Evolutionary conservation across 2,797 vertebrate genomes (phyloP), one percentile per base, ranked within the genome.

Genomic region (Propithecus perrieri): DNA sequence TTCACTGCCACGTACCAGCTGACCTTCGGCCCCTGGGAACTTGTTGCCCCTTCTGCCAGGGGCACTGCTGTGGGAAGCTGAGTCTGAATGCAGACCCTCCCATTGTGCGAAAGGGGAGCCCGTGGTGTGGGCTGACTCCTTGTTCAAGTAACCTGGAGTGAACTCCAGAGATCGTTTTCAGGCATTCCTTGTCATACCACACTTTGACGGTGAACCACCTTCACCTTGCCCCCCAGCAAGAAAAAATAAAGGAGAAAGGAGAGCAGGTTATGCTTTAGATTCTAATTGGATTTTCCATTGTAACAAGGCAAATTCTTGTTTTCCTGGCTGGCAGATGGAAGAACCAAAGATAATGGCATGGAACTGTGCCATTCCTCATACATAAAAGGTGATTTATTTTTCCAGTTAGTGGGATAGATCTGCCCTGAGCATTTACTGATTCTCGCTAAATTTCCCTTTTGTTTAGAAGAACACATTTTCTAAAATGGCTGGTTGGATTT

Each of bases 351-450:
- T 76, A 76, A 80, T 50, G 2, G n/a, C 10, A 57, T 28, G 24
- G 61, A 92, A 57, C 61, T 53, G 3, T 61, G 61, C 18, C 74
- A 41, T 78, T 18, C 41, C 24, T 87, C 15, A 14, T 35, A 18
- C 22, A 84, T 72, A 78, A 61, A 88, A 85, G 26, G 55, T 59
- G 33, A 85, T 63, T 74, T 41, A 78, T 90, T 94, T 85, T 94
- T 65, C 33, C 57, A 67, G 24, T 93, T 48, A 86, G 67, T 33
- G 30, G 61, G 17, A 5, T 38, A 86, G 72, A 74, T 65, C 20
- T 30, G 8, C 24, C 12, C n/a, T 65, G 61, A 85, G 28, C 41
- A 59, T 91, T 89, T 81, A 53, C 4, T 61, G 20, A 43, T 76
- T 76, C 89, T 94, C 2, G 22, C 17, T 78, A 59, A 67, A 91